A percentile compares a stretch with the other conserved stretches of the same genome.
Conservation (phyloP, 2,797 vertebrate genomes). For the Leptatherina wallacei region DNA sequence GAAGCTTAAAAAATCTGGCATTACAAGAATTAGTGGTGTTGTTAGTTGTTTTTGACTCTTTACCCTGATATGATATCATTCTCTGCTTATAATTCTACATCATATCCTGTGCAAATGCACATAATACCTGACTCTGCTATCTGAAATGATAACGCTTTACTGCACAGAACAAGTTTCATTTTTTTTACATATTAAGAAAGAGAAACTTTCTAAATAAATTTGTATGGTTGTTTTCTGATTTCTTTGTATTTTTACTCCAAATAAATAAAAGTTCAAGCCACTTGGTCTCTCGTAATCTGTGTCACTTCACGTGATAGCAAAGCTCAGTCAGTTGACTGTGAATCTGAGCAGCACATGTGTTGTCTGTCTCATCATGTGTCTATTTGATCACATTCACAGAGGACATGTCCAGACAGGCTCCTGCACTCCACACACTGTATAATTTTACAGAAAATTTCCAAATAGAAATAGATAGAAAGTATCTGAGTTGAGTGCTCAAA, state of each 20-base stretch:
- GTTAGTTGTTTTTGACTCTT: no score
- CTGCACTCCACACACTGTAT: constrained; percentile 24
- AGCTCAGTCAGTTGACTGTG: constrained; percentile 36
- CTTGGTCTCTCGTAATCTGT: constrained; percentile 28
- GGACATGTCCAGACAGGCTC: constrained; percentile 56
- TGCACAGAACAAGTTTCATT: neutral
- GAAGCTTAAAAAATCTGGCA: neutral
- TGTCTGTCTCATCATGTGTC: constrained; percentile 37
- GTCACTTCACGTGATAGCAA: neutral
- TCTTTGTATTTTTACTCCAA: neutral
- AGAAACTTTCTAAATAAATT: no score
- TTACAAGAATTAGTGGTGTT: neutral
- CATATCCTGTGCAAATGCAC: neutral
- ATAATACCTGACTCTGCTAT: neutral
- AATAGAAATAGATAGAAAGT: neutral
- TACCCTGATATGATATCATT: neutral
- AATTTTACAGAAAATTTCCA: constrained; percentile 1
- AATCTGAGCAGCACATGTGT: constrained; percentile 47
- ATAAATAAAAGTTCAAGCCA: constrained; percentile 47
- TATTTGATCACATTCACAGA: constrained; percentile 26
- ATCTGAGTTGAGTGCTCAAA: neutral
- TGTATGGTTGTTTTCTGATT: neutral
- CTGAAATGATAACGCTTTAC: neutral
- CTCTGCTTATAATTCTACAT: neutral
- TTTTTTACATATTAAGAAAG: constrained; percentile 38